A percentile compares a stretch with the other conserved stretches of the same genome.
Evolutionary conservation across 2,113 vertebrate species (phyloP).

Genomic region (Notothenia rossii): DNA sequence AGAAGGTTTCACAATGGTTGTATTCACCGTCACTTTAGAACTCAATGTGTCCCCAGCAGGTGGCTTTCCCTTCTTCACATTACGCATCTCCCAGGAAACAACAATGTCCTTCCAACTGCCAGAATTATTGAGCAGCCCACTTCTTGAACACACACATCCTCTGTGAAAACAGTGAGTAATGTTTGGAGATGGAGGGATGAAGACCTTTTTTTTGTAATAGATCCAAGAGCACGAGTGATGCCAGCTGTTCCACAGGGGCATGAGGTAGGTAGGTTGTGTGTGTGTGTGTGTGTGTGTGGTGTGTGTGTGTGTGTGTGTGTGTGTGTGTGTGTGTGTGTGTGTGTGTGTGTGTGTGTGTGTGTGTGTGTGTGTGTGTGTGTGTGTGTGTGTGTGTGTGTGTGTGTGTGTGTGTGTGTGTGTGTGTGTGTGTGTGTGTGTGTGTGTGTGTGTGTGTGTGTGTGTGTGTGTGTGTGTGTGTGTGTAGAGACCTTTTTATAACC

Average conservation of each 20-base stretch:
- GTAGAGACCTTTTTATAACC: slow-evolving; percentile 40
- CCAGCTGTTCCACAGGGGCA: slow-evolving; percentile 57
- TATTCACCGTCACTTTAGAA: slow-evolving; percentile 15
- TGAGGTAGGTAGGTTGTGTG: slow-evolving; percentile 53
- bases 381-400: slow-evolving; percentile 28
- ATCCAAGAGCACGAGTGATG: slow-evolving; percentile 63
- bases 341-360: slow-evolving; percentile 24
- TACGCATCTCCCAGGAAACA: slow-evolving; percentile 18
- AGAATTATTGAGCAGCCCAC: slow-evolving; percentile 38
- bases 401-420: slow-evolving; percentile 25
- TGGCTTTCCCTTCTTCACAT: slow-evolving; percentile 32
- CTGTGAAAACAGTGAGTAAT: slow-evolving; percentile 58
- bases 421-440: slow-evolving; percentile 1
- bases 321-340: slow-evolving; percentile 26
- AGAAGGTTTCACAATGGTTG: slow-evolving; percentile 28
- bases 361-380: slow-evolving; percentile 32
- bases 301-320: slow-evolving; percentile 33
- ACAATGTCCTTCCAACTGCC: slow-evolving; percentile 52
- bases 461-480: slow-evolving; percentile 12
- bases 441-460: slow-evolving; percentile 22
- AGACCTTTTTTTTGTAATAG: slow-evolving; percentile 75
- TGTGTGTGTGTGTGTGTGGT: slow-evolving; percentile 24
- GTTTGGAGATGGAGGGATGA: slow-evolving; percentile 51
- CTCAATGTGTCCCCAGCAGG: slow-evolving; percentile 41
- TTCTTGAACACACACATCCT: slow-evolving; percentile 48